Percentiles rank a stretch among this genome's conserved stretches.
Conservation (phyloP, 2,113 vertebrate genomes). For the Solenodon paradoxus region DNA sequence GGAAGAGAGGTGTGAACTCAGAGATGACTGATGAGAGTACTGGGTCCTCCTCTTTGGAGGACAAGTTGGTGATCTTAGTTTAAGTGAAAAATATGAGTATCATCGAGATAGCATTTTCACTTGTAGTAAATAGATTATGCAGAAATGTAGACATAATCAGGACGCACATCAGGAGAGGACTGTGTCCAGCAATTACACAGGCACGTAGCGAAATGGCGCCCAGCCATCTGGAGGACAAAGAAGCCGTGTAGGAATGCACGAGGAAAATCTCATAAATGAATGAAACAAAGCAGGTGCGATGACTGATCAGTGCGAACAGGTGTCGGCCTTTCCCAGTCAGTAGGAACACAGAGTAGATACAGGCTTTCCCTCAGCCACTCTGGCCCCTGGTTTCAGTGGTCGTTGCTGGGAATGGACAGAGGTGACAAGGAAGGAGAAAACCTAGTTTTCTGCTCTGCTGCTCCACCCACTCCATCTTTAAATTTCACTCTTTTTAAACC, state of each 20-base stretch:
- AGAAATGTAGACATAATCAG: not conserved
- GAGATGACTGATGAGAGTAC: not conserved
- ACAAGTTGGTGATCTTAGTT: not conserved
- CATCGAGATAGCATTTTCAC: not conserved
- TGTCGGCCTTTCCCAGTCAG: not conserved
- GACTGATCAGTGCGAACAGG: not conserved
- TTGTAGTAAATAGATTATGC: not conserved
- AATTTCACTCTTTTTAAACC: not conserved
- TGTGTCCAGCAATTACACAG: not conserved
- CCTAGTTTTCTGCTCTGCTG: not conserved
- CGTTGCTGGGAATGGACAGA: not conserved
- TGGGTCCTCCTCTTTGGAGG: not conserved
- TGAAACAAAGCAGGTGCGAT: not conserved
- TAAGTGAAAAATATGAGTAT: not conserved
- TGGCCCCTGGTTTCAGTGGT: not conserved
- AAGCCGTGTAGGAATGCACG: not conserved
- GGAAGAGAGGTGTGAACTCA: not conserved
- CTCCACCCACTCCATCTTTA: too few relatives aligned
- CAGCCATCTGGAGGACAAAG: not conserved
- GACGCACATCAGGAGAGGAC: not conserved
- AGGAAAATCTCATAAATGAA: not conserved
- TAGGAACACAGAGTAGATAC: too few relatives aligned
- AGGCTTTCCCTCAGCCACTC: not conserved
- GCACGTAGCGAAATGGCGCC: not conserved
- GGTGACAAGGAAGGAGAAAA: not conserved